Evolutionary conservation across 2,888 invertebrate genomes (phyloP).

Genomic region (Alcis repandata): DNA sequence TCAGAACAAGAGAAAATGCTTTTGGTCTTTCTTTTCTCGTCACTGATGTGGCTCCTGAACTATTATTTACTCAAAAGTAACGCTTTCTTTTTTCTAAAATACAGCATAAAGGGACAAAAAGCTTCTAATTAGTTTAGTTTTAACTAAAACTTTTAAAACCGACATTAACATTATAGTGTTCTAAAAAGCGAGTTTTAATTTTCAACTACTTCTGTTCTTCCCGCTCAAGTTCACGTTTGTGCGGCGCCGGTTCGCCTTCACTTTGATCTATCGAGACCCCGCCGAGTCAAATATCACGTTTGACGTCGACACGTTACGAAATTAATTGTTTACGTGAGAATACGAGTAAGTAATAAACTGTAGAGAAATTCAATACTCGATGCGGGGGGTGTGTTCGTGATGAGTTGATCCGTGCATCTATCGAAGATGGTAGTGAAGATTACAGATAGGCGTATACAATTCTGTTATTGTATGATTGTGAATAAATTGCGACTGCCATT

Average conservation of each 20-base stretch:
- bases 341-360: background rate
- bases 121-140: background rate
- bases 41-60: no score
- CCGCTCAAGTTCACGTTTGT: slow-evolving; percentile 3
- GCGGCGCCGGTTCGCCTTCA: background rate
- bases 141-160: background rate
- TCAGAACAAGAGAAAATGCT: no score
- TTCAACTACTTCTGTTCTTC: background rate
- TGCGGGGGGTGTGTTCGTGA: background rate
- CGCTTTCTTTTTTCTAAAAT: no score
- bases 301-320: background rate
- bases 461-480: no score
- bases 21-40: no score
- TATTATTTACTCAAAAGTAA: no score
- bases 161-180: background rate
- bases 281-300: slow-evolving; percentile 8
- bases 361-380: background rate
- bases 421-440: background rate
- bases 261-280: slow-evolving; percentile 28
- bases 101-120: no score
- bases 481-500: no score
- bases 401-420: background rate
- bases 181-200: background rate
- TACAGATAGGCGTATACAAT: no score
- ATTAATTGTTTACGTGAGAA: slow-evolving; percentile 17